Conservation (phyloP, 2,797 vertebrate species). For the Tapirus indicus region DNA sequence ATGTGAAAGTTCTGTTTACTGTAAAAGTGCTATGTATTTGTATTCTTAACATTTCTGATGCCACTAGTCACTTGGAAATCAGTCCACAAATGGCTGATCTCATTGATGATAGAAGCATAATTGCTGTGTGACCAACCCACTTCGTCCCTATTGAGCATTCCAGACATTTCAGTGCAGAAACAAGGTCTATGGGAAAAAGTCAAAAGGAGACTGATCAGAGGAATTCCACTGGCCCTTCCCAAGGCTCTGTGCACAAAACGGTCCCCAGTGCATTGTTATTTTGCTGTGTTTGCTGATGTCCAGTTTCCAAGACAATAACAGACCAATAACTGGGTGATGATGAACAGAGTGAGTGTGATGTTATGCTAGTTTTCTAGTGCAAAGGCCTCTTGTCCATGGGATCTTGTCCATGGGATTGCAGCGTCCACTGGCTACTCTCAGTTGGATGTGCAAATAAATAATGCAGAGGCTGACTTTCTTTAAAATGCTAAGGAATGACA, state of each 20-base stretch:
- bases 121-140: slow-evolving; percentile 54
- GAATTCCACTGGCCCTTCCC: slow-evolving; percentile 82
- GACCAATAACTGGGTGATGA: slow-evolving; percentile 69
- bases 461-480: not conserved
- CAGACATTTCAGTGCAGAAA: slow-evolving; percentile 71
- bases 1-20: slow-evolving; percentile 18
- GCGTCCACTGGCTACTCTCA: not conserved
- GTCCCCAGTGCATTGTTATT: slow-evolving; percentile 85
- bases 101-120: not conserved
- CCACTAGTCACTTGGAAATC: slow-evolving; percentile 44
- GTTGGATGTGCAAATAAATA: not conserved
- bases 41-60: slow-evolving; percentile 8
- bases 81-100: not conserved
- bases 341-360: not conserved
- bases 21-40: not conserved
- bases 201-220: slow-evolving; percentile 79
- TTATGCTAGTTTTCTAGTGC: not conserved
- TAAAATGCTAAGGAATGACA: not conserved
- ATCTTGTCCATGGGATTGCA: not conserved
- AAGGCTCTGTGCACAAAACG: slow-evolving; percentile 82
- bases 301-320: slow-evolving; percentile 72
- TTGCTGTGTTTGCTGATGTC: slow-evolving; percentile 72
- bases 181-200: slow-evolving; percentile 87
- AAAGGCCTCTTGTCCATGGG: not conserved
- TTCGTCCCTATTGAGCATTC: slow-evolving; percentile 74